These are phyloP conservation scores for Numida meleagris DNA, from an alignment of 2,113 vertebrate species.

Conservation along the genomic window DNA sequence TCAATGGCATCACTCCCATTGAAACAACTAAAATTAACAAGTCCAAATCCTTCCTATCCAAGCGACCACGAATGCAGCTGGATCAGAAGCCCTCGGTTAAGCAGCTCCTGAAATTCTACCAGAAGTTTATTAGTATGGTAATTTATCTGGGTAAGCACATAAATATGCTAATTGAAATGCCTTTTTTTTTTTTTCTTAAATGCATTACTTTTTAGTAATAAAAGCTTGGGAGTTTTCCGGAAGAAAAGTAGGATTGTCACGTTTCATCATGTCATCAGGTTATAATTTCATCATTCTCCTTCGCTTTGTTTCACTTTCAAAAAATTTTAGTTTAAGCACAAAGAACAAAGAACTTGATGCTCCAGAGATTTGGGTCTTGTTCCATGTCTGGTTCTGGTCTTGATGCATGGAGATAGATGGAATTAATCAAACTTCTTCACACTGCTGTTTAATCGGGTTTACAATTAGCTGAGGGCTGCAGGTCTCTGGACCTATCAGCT, in stretches of 20 bases:
- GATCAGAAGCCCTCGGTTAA: constrained; percentile 44
- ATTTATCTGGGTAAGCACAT: constrained; percentile 33
- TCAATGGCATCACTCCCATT: background rate
- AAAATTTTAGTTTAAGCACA: background rate
- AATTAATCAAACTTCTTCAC: constrained; percentile 68
- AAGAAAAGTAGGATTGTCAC: background rate
- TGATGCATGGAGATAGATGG: constrained; percentile 43
- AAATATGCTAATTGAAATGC: constrained; percentile 47
- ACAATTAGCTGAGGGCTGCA: constrained; percentile 51
- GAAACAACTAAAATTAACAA: constrained; percentile 26
- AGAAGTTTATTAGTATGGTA: constrained; percentile 56
- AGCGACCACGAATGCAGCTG: constrained; percentile 44
- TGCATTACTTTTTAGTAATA: background rate
- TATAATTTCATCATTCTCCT: background rate
- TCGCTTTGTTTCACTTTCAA: background rate
- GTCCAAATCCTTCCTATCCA: constrained; percentile 13
- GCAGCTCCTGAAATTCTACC: constrained; percentile 50
- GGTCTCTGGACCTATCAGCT: constrained; percentile 42
- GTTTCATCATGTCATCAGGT: background rate
- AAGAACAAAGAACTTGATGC: constrained; percentile 25
- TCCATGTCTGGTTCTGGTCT: constrained; percentile 21
- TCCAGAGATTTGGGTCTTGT: constrained; percentile 14
- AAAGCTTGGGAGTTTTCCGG: background rate
- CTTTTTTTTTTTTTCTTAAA: background rate
- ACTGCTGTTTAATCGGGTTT: constrained; percentile 64